These are phyloP conservation scores for Dexiosoma caninum DNA, from an alignment of 2,888 invertebrate species.

Conservation along the genomic window DNA sequence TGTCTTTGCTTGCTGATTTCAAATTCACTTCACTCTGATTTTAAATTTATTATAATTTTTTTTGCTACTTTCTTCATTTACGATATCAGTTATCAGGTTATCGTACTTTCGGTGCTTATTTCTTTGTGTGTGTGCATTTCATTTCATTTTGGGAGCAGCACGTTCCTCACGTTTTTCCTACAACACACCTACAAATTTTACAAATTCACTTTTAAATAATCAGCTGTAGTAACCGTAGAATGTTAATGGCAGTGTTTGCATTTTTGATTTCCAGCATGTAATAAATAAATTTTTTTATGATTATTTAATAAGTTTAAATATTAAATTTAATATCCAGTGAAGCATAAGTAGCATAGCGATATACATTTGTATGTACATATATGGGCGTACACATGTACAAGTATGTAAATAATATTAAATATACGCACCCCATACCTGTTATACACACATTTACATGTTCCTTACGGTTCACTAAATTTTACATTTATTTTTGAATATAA, in stretches of 20 bases:
- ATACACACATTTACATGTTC: too few species aligned
- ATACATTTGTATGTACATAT: background rate
- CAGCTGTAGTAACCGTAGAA: background rate
- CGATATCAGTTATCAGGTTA: constrained; percentile 28
- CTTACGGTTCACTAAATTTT: background rate
- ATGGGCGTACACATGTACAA: background rate
- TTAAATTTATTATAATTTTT: constrained; percentile 26
- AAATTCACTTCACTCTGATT: background rate
- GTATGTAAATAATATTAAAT: too few species aligned
- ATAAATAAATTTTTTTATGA: background rate
- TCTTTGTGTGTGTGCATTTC: background rate
- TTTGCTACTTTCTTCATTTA: background rate
- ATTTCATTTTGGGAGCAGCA: constrained; percentile 23
- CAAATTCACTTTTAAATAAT: constrained; percentile 44
- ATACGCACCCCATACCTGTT: too few species aligned
- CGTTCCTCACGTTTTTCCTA: constrained; percentile 57
- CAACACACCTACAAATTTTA: constrained; percentile 47
- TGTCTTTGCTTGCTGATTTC: background rate
- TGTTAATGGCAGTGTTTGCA: background rate
- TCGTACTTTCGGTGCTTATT: background rate
- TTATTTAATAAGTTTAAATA: constrained; percentile 7
- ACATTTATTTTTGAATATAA: too few species aligned
- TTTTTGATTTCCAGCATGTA: background rate
- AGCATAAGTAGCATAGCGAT: background rate
- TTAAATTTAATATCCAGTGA: background rate